Conservation (phyloP, 2,797 vertebrate species). For the Platalea minor region DNA sequence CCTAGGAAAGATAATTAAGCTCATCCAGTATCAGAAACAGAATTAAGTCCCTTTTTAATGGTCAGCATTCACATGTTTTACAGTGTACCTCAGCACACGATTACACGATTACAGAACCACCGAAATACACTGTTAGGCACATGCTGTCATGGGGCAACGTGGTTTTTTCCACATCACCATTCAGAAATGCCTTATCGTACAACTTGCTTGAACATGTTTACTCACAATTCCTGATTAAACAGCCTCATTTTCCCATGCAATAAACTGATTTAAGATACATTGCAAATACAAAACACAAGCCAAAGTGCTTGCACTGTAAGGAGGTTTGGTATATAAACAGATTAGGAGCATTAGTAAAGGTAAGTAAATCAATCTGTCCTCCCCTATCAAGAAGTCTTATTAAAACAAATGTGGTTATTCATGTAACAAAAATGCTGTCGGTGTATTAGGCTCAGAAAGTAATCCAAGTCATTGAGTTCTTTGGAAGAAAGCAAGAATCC, state of each 20-base stretch:
- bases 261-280: neutral
- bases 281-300: neutral
- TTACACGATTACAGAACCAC: neutral
- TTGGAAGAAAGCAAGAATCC: conserved; percentile 39
- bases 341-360: conserved; percentile 21
- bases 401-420: conserved; percentile 63
- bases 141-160: neutral
- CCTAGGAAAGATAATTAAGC: neutral
- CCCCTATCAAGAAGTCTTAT: conserved; percentile 40
- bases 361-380: conserved; percentile 30
- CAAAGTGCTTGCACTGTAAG: neutral
- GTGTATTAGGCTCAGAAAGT: conserved; percentile 6
- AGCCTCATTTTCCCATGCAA: neutral
- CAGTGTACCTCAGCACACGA: fast-evolving
- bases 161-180: neutral
- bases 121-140: neutral
- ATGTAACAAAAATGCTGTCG: conserved; percentile 22
- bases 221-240: neutral
- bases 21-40: neutral
- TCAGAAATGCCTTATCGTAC: neutral
- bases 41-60: neutral
- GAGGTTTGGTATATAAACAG: neutral
- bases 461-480: conserved; percentile 23
- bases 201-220: conserved; percentile 24
- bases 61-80: neutral